Evolutionary conservation across 2,113 vertebrate species (phyloP), one percentile per base, ranked within the genome.

Genomic region (Oncorhynchus nerka): DNA sequence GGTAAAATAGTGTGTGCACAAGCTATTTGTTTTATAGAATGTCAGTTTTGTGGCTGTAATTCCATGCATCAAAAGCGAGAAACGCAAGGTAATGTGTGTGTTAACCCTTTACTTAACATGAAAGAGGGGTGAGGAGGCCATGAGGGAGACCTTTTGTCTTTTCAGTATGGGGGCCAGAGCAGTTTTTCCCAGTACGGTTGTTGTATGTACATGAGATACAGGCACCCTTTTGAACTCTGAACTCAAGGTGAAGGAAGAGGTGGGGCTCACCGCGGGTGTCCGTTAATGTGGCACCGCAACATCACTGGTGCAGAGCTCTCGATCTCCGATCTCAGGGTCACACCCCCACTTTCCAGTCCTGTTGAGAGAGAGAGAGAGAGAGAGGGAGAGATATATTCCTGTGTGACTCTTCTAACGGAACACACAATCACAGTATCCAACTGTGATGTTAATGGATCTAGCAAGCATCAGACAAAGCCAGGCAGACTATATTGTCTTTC

Each of bases 291-390:
- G 83, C 98, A 99, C 48, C 94, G n/a, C n/a, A n/a, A 86, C 0
- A 91, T 93, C 86, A 99, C 94, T 15, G 91, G 90, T 2, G 94
- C 90, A 67, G 95, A 95, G 49, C 95, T 96, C 90, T 97, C 95
- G 83, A 99, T 96, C 75, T 97, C 96, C 3, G 89, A 94, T 89
- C 96, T 97, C 90, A 99, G 89, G 61, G 93, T 92, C 78, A 99
- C 96, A 0, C 86, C 91, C 0, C 97, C 98, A 0, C 93, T 95
- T 84, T 99, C 98, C 13, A 99, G 93, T 97, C 97, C 97, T 99
- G 32, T 34, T 32, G 16, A n/a, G 61, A 4, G 49, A 13, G 32
- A 26, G 3, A 5, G 22, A 5, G n/a, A 68, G 76, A 65, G 77
- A 61, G 55, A 81, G 79, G 85, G n/a, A 26, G 3, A 66, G 32